Evolutionary conservation across 2,113 vertebrate species (phyloP), one percentile per base, ranked within the genome.

Genomic region (Crotophaga sulcirostris): DNA sequence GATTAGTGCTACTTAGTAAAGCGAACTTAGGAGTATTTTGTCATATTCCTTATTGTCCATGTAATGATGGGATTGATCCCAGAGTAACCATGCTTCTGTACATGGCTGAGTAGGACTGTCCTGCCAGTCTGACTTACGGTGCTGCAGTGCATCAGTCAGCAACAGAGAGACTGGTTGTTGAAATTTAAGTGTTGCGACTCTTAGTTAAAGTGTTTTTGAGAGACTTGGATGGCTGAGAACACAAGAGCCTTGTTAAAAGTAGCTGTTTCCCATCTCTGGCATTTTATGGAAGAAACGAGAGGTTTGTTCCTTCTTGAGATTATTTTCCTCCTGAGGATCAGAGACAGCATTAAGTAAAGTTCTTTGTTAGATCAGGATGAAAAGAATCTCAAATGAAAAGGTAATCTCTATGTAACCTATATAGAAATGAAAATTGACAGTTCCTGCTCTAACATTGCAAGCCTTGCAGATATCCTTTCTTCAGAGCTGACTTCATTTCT

Each of bases 361-460:
- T 77, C 33, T 26, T 4, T 89, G 88, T 93, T 69, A 33, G 42
- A 38, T 84, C 60, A 75, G 21, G 59, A 80, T 90, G 40, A 88
- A 81, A 91, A 93, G 54, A 91, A 49, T 87, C 20, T 87, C 19
- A 89, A 36, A 56, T 84, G 38, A 93, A 60, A 94, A 85, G 26
- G 17, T 72, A 70, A 72, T 92, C 33, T 55, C 29, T 70, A 0
- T 42, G 21, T 82, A 84, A 34, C 24, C 64, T 87, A 19, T 54
- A 67, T 91, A 38, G 55, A 87, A 78, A 74, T 81, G 45, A 81
- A 64, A 67, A 62, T 91, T 93, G 29, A 47, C 18, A 29, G 51
- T 74, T 89, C 64, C 28, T 84, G 5, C 34, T 69, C 10, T 55
- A 56, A 34, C 34, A 17, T 49, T 66, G 21, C 42, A 93, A 74